phyloP scores from a whole-genome alignment of 2,113 vertebrate genomes.

The Danio rerio region GRCz12tu NC_133197.1:13707001-13707500 shows the following conservation, averaged over 20 bases:
- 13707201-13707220: slow-evolving; percentile 5
- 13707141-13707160: neutral
- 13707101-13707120: slow-evolving; percentile 6
- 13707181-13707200: slow-evolving; percentile 21
- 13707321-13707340: neutral
- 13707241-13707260: slow-evolving; percentile 29
- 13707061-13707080: neutral
- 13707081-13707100: slow-evolving; percentile 26
- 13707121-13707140: slow-evolving; percentile 20
- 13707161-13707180: slow-evolving; percentile 22
- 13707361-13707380: neutral
- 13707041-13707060: neutral
- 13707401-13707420: slow-evolving; percentile 18
- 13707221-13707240: neutral
- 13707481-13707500: neutral
- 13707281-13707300: slow-evolving; percentile 17
- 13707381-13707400: neutral
- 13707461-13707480: neutral
- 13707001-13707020: slow-evolving; percentile 10
- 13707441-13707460: slow-evolving; percentile 25
- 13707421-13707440: neutral
- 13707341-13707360: neutral
- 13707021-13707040: neutral
- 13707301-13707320: neutral
- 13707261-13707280: neutral